Evolutionary conservation across 2,113 vertebrate genomes (phyloP), one percentile per base, ranked within the genome.

Genomic region (Diphyllodes magnificus): DNA sequence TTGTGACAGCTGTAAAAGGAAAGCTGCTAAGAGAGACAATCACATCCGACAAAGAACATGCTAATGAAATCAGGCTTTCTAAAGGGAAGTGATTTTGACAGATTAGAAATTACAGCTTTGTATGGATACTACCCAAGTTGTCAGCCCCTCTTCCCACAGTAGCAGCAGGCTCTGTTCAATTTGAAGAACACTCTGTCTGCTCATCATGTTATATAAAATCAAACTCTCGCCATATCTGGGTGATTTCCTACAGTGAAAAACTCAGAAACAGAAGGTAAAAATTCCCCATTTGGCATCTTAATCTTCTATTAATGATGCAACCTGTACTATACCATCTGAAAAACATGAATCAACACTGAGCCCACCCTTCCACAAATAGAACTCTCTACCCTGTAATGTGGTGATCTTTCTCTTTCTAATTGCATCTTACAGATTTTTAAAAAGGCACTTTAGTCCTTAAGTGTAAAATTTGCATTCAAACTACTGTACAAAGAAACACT

Each of bases 21-120:
- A 97, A 90, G 92, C 84, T 92, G 87, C 92, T 94, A 92, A 96
- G 71, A 94, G 84, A 97, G 82, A 98, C 87, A 95, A 97, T 98
- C 93, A 89, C 80, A 96, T 95, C 86, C 7, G 22, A 97, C 78
- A 96, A 92, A 93, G 93, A 97, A 97, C 88, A 97, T 97, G 96
- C 70, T 98, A 97, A 98, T 97, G 96, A 94, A 98, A 97, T 97
- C 95, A 97, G 92, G 35, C 59, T 88, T 98, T 97, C 97, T 96
- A 97, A 97, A 96, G 76, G 94, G 96, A 98, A 96, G 94, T 97
- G 94, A 96, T 98, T 97, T 92, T 98, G 97, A 98, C 97, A 98
- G 96, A 97, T 97, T 95, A 97, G 97, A 98, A 97, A 98, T 95
- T 97, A 96, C 94, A 96, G 93, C 88, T 96, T 95, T 94, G 92